Evolutionary conservation across 2,113 vertebrate species (phyloP).

Genomic region (Oryzias javanicus): DNA sequence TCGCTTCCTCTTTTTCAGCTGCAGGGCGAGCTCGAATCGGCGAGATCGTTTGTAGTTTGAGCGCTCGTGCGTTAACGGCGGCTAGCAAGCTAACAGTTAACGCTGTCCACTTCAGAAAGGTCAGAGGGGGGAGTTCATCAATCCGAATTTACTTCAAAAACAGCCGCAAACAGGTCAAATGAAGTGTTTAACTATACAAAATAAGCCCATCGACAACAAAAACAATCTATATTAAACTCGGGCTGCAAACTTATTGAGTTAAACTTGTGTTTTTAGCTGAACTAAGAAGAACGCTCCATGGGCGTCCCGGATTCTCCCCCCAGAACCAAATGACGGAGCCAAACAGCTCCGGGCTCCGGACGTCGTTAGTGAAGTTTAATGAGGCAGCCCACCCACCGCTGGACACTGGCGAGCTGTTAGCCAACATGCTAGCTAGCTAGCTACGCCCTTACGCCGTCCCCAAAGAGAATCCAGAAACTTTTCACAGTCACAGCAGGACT

Average conservation of each 20-base stretch:
- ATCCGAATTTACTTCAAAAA: slow-evolving; percentile 23
- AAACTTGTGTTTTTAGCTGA: slow-evolving; percentile 7
- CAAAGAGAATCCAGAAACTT: slow-evolving; percentile 78
- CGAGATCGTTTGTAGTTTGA: background rate
- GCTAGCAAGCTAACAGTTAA: slow-evolving; percentile 31
- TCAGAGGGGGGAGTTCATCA: slow-evolving; percentile 4
- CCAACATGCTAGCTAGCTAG: slow-evolving; percentile 68
- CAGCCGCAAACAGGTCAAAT: slow-evolving; percentile 10
- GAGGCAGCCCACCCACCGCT: slow-evolving; percentile 18
- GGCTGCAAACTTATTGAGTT: background rate
- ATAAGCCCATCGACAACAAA: background rate
- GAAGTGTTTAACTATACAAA: background rate
- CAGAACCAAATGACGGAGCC: slow-evolving; percentile 8
- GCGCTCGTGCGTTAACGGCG: background rate
- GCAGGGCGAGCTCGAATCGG: background rate
- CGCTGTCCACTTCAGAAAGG: slow-evolving; percentile 24
- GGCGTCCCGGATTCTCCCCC: slow-evolving; percentile 27
- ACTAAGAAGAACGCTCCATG: slow-evolving; percentile 49
- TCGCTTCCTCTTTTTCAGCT: background rate
- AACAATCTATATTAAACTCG: background rate
- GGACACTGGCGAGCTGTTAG: slow-evolving; percentile 64
- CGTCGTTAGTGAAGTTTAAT: slow-evolving; percentile 1
- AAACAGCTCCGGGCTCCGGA: background rate
- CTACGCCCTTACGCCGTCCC: slow-evolving; percentile 82
- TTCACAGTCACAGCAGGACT: slow-evolving; percentile 72